Evolutionary conservation across 2,797 vertebrate species (phyloP).

Genomic region (Spea hammondii): DNA sequence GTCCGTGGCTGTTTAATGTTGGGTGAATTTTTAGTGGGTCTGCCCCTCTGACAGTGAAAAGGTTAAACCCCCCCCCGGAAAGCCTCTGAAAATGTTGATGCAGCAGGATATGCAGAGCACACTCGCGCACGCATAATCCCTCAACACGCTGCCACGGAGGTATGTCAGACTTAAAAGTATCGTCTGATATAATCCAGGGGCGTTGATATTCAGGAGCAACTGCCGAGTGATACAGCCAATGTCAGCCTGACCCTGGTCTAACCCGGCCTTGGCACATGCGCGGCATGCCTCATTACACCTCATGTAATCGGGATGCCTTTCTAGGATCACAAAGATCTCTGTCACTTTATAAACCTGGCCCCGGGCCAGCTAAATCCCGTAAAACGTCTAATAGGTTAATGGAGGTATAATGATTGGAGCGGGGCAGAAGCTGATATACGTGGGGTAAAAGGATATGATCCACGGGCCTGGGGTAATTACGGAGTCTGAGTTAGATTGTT

Average conservation of each 20-base stretch:
- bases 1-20: no score
- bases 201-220: slow-evolving; percentile 46
- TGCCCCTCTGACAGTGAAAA: no score
- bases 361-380: slow-evolving; percentile 1
- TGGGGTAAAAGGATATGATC: no score
- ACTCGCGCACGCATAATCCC: slow-evolving; percentile 13
- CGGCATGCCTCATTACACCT: slow-evolving; percentile 40
- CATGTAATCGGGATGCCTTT: slow-evolving; percentile 48
- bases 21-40: no score
- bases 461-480: no score
- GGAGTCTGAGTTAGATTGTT: no score
- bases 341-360: slow-evolving; percentile 38
- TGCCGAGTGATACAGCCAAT: slow-evolving; percentile 38
- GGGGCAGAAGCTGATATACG: background rate
- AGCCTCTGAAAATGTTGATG: no score
- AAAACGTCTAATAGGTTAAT: slow-evolving; percentile 25
- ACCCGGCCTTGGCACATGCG: slow-evolving; percentile 42
- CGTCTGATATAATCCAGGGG: slow-evolving; percentile 34
- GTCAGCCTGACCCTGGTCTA: slow-evolving; percentile 47
- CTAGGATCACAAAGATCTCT: slow-evolving; percentile 28
- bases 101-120: no score
- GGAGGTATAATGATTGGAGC: background rate
- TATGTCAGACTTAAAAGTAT: slow-evolving; percentile 36
- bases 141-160: slow-evolving; percentile 10
- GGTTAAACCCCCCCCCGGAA: no score